A percentile compares a stretch with the other conserved stretches of the same genome.
Conservation (phyloP, 2,888 invertebrate genomes). For the Lingula anatina region DNA sequence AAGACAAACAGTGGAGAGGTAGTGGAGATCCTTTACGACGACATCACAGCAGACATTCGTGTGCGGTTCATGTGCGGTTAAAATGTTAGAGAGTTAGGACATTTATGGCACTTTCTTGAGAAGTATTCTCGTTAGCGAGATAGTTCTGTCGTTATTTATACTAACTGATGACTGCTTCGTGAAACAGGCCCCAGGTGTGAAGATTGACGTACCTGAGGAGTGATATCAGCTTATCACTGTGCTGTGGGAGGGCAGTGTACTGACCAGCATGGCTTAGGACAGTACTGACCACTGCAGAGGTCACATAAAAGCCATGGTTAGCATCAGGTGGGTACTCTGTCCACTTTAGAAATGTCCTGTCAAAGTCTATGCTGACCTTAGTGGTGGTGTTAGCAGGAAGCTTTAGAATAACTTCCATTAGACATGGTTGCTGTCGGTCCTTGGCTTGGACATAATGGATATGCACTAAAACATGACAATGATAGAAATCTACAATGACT, state of each 20-base stretch:
- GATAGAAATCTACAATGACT: not conserved
- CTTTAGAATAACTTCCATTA: conserved; percentile 73
- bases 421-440: conserved; percentile 77
- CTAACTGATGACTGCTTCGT: too few species aligned
- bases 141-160: too few species aligned
- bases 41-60: too few species aligned
- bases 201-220: too few species aligned
- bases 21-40: too few species aligned
- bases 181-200: too few species aligned
- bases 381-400: conserved; percentile 77
- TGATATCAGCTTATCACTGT: not conserved
- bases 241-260: conserved; percentile 69
- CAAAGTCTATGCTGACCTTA: conserved; percentile 80
- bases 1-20: too few species aligned
- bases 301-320: conserved; percentile 95
- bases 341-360: conserved; percentile 95
- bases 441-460: conserved; percentile 64
- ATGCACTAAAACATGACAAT: conserved; percentile 24
- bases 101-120: too few species aligned
- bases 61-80: too few species aligned
- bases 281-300: conserved; percentile 78
- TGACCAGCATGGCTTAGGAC: conserved; percentile 70
- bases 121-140: too few species aligned
- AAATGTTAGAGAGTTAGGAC: too few species aligned
- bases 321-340: conserved; percentile 99